A percentile compares a stretch with the other conserved stretches of the same genome.
These are phyloP conservation scores for Eurypyga helias DNA, from an alignment of 2,113 vertebrate genomes.

Conservation along the genomic window DNA sequence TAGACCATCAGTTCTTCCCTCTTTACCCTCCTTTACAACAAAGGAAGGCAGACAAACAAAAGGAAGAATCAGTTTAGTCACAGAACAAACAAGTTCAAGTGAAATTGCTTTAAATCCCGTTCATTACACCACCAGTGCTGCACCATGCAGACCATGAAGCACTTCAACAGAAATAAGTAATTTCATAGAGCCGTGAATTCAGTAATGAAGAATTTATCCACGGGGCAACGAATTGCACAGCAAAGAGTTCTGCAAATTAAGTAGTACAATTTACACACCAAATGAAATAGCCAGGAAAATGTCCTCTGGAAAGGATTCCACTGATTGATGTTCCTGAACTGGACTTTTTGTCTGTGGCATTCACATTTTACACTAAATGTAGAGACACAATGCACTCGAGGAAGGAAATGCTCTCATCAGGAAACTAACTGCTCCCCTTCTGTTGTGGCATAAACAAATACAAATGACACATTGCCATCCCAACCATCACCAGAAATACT, in stretches of 20 bases:
- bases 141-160: neutral
- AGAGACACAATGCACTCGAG: neutral
- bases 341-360: neutral
- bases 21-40: neutral
- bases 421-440: constrained; percentile 10
- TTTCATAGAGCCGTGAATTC: neutral
- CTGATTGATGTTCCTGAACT: neutral
- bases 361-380: neutral
- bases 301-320: neutral
- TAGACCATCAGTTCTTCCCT: neutral
- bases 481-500: neutral
- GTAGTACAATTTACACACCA: neutral
- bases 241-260: neutral
- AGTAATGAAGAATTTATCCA: constrained; percentile 41
- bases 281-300: neutral
- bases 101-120: constrained; percentile 21
- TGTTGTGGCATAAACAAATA: neutral
- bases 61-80: neutral
- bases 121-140: constrained; percentile 11
- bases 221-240: constrained; percentile 5
- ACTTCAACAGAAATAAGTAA: constrained; percentile 4
- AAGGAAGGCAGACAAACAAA: neutral
- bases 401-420: constrained; percentile 13
- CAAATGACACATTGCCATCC: neutral
- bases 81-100: constrained; percentile 22